Evolutionary conservation across 1,140 invertebrate species (phyloP), one percentile per base, ranked within the genome.

Genomic region (Polyergus mexicanus): DNA sequence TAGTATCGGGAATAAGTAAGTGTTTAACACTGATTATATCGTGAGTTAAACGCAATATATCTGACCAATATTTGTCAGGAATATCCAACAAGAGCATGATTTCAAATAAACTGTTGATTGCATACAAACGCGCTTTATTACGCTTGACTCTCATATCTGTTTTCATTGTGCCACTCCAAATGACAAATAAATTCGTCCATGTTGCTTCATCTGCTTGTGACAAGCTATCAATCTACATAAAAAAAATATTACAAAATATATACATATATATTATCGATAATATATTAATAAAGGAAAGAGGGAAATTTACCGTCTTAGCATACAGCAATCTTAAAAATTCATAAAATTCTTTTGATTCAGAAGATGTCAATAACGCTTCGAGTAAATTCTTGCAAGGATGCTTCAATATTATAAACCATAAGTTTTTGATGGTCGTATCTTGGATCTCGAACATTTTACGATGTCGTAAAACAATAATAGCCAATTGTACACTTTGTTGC

Each of bases 131-230:
- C 22, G 88, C 56, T 51, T 78, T 89, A 62, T 84, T 90, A 13
- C 89, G 68, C 54, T 86, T 76, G 7, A n/a, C 25, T 32, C 83
- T 83, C 85, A 90, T 92, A 35, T 86, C 35, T 58, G 28, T 71
- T 69, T 91, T 89, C n/a, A 91, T 41, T 62, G 91, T 71, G 62
- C 41, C 28, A n/a, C 66, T 84, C 91, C 91, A 93, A 58, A 92
- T 85, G 8, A 62, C 35, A 77, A 88, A 86, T 54, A 62, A 65
- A 77, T 90, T 91, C 66, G 84, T 44, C 62, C 91, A 75, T n/a
- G 62, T n/a, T 65, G 54, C 10, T 58, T 83, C 65, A 77, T 92
- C 47, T 16, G 54, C 3, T 28, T 86, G 85, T 51, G 16, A 41
- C 8, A 90, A 63, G 32, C 62, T 47, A 65, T 87, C 65, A 7